Base-by-base conservation (phyloP, 2,797 vertebrate species). In the Triplophysa yarkandensis region DNA sequence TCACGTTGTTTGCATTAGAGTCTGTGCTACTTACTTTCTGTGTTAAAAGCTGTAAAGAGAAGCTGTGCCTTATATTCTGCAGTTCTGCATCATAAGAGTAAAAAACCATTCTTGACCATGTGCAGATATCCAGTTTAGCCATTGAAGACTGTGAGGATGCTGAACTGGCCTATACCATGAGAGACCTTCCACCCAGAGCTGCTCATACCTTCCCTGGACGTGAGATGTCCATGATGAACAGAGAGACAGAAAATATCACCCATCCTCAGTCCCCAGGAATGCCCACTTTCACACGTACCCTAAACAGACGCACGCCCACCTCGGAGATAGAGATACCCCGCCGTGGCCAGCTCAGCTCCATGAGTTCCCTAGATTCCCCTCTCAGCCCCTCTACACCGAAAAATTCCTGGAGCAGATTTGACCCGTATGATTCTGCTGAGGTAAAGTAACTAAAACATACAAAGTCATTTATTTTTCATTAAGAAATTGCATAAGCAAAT, bases 351-450 rank as follows among this genome's bases (percentile, higher is more conserved):
- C 77, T 90, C 1, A 71, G 73, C 61, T 81, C 86, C 77, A 89
- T 91, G 84, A 91, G 66, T 55, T 91, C 93, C n/a, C 85, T 93
- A 0, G 89, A 93, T 0, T 91, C 90, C 1, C 88, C 91, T 0
- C 92, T 92, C 79, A 95, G 94, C 83, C 92, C 91, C 0, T 89
- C 92, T 1, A 90, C 92, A 66, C 92, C 94, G 0, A 92, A 87
- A 30, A 96, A 95, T 83, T 94, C 95, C 16, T 96, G 96, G 96
- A 93, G 93, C 54, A 90, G 89, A 78, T 88, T 93, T 30, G 95
- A 98, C 85, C 95, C 95, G 4, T 96, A 97, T 8, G 95, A 98
- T 82, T 95, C 94, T 61, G 91, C 91, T 10, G 96, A 98, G 95
- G 97, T 98, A 88, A 57, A 30, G 28, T n/a, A 44, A 17, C 1